phyloP scores from a whole-genome alignment of 2,888 invertebrate genomes.

The Magallana nippona region DNA sequence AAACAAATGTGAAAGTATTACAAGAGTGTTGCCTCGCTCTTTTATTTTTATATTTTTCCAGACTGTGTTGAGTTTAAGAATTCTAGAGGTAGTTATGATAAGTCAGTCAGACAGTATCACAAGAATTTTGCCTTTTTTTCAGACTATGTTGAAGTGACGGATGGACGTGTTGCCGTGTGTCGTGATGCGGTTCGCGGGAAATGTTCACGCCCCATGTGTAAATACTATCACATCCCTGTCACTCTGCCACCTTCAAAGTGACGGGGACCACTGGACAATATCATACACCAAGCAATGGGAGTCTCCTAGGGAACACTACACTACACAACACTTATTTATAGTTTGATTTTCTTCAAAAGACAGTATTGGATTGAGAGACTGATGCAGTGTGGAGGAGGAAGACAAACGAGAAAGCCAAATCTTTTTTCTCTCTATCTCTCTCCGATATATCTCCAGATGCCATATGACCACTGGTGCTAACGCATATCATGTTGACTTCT shows the following conservation, averaged over 20 bases:
- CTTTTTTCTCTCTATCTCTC: background rate
- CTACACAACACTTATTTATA: constrained; percentile 7
- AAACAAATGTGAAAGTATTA: no score
- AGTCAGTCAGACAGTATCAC: no score
- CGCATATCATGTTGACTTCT: constrained; percentile 17
- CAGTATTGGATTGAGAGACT: background rate
- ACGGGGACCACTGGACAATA: constrained; percentile 9
- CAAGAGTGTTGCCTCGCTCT: no score
- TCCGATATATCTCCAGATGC: constrained; percentile 10
- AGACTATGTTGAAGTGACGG: constrained; percentile 97
- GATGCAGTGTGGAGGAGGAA: background rate
- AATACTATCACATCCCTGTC: constrained; percentile 98
- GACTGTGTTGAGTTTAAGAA: no score
- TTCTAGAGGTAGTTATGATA: no score
- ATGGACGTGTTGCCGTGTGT: constrained; percentile 96
- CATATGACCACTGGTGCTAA: constrained; percentile 22
- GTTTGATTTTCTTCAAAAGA: background rate
- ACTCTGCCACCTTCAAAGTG: constrained; percentile 68
- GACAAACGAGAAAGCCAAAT: background rate
- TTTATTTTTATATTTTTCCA: no score
- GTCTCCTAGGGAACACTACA: background rate
- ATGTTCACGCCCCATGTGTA: constrained; percentile 95
- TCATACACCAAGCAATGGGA: constrained; percentile 31
- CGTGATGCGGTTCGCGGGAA: constrained; percentile 96
- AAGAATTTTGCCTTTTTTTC: constrained; percentile 77